Conservation (phyloP, 2,888 invertebrate species). For the Glyphotaelius pellucidus region DNA sequence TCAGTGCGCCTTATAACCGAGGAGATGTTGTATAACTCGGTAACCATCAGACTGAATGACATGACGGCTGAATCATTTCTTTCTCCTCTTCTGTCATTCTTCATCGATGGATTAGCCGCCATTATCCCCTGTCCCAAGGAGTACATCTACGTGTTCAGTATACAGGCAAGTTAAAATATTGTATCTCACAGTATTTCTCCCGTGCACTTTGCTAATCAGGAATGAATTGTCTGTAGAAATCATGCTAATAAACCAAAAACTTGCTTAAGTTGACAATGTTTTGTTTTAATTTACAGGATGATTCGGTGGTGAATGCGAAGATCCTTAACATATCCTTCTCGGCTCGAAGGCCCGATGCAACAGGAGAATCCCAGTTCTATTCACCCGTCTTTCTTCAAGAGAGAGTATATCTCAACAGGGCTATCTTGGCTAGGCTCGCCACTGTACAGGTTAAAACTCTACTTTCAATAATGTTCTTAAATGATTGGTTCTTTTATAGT, state of each 20-base stretch:
- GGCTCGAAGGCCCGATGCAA: slow-evolving; percentile 87
- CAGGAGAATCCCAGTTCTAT: slow-evolving; percentile 86
- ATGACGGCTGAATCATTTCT: slow-evolving; percentile 96
- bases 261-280: neutral
- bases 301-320: slow-evolving; percentile 90
- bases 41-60: slow-evolving; percentile 93
- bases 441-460: slow-evolving; percentile 83
- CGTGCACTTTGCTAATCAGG: neutral
- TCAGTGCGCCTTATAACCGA: slow-evolving; percentile 94
- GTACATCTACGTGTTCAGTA: slow-evolving; percentile 94
- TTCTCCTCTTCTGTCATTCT: slow-evolving; percentile 91
- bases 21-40: slow-evolving; percentile 95
- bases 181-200: neutral
- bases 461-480: neutral
- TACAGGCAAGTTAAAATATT: slow-evolving; percentile 78
- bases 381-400: slow-evolving; percentile 94
- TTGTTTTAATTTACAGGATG: slow-evolving; percentile 79
- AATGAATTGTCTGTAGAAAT: too few relatives aligned
- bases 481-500: neutral
- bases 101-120: slow-evolving; percentile 93
- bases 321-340: slow-evolving; percentile 97
- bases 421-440: slow-evolving; percentile 90
- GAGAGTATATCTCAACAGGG: slow-evolving; percentile 94
- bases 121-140: slow-evolving; percentile 95
- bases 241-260: neutral